Base-by-base conservation (phyloP, 2,113 vertebrate genomes). In the Atrichornis clamosus region DNA sequence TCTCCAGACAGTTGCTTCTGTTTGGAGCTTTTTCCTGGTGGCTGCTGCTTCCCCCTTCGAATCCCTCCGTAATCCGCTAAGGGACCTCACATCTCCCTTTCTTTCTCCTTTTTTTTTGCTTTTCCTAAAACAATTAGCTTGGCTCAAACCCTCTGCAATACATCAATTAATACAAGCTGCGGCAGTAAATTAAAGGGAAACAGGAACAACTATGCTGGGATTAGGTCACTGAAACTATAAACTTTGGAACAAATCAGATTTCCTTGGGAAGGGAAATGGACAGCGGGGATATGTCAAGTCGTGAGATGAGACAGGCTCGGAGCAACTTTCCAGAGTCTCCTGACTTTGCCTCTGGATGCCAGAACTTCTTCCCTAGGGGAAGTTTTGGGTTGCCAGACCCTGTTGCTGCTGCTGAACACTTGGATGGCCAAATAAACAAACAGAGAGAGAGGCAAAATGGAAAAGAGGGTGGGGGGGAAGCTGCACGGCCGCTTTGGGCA, bases 61-160 rank as follows among this genome's bases (percentile, higher is more conserved):
- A 97, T 82, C 81, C 47, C 79, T 96, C 35, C 6, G 0, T 95
- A 96, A 96, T 96, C 93, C 41, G 80, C 95, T 89, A 89, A 96
- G 90, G 93, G 93, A 89, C 86, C 87, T 95, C 73, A 24, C 95
- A 92, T 91, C 97, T 87, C 41, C 23, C 81, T 92, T 58, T 93
- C 96, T 93, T 97, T 80, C 93, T 95, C 77, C 60, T 80, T 70
- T 78, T 97, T 75, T 83, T 92, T 82, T 59, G n/a, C 70, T 70
- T 95, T 70, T 94, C 89, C 84, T 97, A 97, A 97, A 98, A 96
- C 98, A 96, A 97, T 98, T 97, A 97, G 87, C 91, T 89, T 41
- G 67, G 95, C 96, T 98, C 96, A 89, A 68, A 63, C 96, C 89
- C 97, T 98, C 93, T 95, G 97, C 94, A 96, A 90, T 96, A 77